phyloP scores from a whole-genome alignment of 2,113 vertebrate genomes.

The Synodontis membranacea region DNA sequence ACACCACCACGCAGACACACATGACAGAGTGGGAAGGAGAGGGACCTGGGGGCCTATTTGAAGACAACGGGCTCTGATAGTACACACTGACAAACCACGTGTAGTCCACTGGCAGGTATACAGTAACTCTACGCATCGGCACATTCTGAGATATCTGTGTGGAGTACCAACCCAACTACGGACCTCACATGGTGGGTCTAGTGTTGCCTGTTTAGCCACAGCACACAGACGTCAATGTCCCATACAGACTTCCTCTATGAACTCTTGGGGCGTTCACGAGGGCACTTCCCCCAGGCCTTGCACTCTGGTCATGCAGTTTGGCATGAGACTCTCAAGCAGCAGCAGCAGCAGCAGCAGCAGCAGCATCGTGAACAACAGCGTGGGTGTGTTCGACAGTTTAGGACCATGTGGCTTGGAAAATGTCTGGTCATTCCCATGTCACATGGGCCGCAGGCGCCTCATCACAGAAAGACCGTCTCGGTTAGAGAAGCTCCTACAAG shows the following conservation, averaged over 20 bases:
- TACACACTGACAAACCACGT: slow-evolving; percentile 20
- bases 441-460: neutral
- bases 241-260: neutral
- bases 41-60: neutral
- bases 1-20: slow-evolving; percentile 51
- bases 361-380: slow-evolving; percentile 35
- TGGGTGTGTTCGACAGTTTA: slow-evolving; percentile 11
- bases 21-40: slow-evolving; percentile 27
- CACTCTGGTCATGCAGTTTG: slow-evolving; percentile 38
- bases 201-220: neutral
- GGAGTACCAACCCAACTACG: slow-evolving; percentile 8
- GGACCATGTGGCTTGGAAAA: slow-evolving; percentile 5
- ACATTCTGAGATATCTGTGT: neutral
- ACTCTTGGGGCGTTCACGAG: neutral
- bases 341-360: too few relatives aligned
- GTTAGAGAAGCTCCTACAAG: neutral
- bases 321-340: slow-evolving; percentile 51
- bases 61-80: slow-evolving; percentile 19
- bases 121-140: slow-evolving; percentile 26
- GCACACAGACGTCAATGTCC: neutral
- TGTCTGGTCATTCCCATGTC: slow-evolving; percentile 14
- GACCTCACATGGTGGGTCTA: slow-evolving; percentile 30
- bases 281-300: slow-evolving; percentile 10
- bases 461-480: neutral
- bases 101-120: slow-evolving; percentile 27